Evolutionary conservation across 1,140 invertebrate genomes (phyloP), one percentile per base, ranked within the genome.

Genomic region (Bombus polaris): DNA sequence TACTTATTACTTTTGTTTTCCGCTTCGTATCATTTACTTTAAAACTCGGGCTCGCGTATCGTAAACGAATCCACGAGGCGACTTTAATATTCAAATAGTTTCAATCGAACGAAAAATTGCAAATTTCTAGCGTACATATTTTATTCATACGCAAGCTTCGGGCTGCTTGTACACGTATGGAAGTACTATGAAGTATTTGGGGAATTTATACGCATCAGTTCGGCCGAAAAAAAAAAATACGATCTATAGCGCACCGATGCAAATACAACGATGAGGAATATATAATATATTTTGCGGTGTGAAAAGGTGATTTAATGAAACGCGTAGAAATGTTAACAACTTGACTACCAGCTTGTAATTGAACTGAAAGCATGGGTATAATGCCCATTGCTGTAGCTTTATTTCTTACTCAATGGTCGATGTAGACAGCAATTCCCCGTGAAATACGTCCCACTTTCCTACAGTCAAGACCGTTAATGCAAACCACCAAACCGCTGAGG

Each of bases 401-500:
- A 90, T 90, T 90, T 90, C 89, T 90, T 88, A 88, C 86, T 83
- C 88, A 75, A 90, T 90, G 88, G 86, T 84, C 80, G 86, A 90
- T 82, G 86, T 82, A 88, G 89, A 90, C 89, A 90, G 89, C 86
- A 90, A 90, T 90, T 90, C 88, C 83, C 88, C 75, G 86, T 90
- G 86, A 90, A 90, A 88, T 90, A 90, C 86, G 88, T 74, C 83
- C 88, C 86, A 88, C 79, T 90, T 88, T 83, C 86, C 82, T 78
- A 37, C 81, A 88, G 88, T 88, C 89, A 88, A 85, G 89, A 83
- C 87, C 90, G 90, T 91, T 91, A 91, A 91, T 91, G 90, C 87
- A 91, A 91, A 91, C 90, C 90, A 76, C 89, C 87, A 85, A 91
- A 91, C 89, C 83, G 81, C 75, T 68, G 85, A 68, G 76, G 73